These are phyloP conservation scores for Enteromius mattozi DNA, from an alignment of 2,797 vertebrate genomes.

Conservation along the genomic window DNA sequence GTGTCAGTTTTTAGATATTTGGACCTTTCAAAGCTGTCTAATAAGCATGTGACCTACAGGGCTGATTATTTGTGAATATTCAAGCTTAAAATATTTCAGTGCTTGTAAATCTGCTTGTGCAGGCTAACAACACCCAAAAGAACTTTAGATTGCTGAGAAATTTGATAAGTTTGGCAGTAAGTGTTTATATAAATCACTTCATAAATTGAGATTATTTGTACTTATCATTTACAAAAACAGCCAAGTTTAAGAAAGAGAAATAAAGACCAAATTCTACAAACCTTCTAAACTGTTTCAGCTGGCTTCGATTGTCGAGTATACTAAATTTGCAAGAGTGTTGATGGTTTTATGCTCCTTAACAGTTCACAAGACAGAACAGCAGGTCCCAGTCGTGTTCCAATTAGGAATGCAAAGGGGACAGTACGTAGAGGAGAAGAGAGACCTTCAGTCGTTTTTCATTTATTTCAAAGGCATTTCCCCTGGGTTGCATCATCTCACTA, in stretches of 20 bases:
- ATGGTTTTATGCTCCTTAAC: conserved; percentile 23
- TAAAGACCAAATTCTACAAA: not conserved
- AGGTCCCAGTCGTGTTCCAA: conserved; percentile 18
- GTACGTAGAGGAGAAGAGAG: conserved; percentile 53
- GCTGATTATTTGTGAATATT: conserved; percentile 27
- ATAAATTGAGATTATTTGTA: not conserved
- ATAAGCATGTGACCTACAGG: not conserved
- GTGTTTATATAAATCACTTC: conserved; percentile 20
- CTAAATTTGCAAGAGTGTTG: conserved; percentile 1
- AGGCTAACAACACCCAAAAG: conserved; percentile 7
- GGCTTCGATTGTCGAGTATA: not conserved
- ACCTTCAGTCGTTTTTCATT: conserved; percentile 11
- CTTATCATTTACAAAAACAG: conserved; percentile 29
- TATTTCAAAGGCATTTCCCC: conserved; percentile 17
- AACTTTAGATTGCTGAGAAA: not conserved
- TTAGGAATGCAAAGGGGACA: conserved; percentile 44
- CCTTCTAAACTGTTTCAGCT: not conserved
- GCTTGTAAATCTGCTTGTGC: conserved; percentile 25
- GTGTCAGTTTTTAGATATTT: not conserved
- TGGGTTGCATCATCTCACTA: not conserved
- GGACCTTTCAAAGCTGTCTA: not conserved
- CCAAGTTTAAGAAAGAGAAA: conserved; percentile 6
- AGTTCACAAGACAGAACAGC: conserved; percentile 26
- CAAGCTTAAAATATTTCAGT: not conserved
- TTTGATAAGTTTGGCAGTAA: conserved; percentile 1